A percentile compares a stretch with the other conserved stretches of the same genome.
These are phyloP conservation scores for Aphidoletes aphidimyza DNA, from an alignment of 2,888 invertebrate species.

Conservation along the genomic window DNA sequence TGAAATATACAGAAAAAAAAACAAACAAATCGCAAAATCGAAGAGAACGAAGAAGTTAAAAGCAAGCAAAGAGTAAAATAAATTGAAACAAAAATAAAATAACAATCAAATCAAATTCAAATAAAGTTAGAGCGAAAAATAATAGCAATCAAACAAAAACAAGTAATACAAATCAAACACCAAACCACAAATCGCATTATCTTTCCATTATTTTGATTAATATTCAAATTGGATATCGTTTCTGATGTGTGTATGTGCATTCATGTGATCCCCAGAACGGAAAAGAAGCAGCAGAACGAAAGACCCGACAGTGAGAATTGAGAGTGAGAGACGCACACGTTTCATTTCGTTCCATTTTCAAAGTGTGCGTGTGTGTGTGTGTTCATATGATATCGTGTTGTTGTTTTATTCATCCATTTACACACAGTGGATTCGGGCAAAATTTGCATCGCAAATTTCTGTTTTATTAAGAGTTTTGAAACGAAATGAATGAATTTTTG, in stretches of 20 bases:
- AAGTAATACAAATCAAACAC: background rate
- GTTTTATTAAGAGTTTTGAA: background rate
- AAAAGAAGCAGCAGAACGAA: too few species aligned
- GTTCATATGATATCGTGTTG: background rate
- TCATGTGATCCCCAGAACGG: slow-evolving; percentile 36
- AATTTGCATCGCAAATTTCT: background rate
- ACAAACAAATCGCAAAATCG: slow-evolving; percentile 2
- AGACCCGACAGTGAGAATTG: too few species aligned
- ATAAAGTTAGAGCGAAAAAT: background rate
- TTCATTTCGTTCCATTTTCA: background rate
- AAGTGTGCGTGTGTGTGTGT: too few species aligned
- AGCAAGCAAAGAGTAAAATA: background rate
- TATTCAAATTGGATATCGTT: slow-evolving; percentile 44
- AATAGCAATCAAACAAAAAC: background rate
- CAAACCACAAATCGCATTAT: slow-evolving; percentile 48
- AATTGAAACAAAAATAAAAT: background rate
- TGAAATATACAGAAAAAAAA: background rate
- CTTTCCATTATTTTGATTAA: slow-evolving; percentile 36
- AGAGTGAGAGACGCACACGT: too few species aligned
- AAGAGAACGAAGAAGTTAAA: background rate
- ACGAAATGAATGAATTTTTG: too few species aligned
- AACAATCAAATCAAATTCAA: background rate
- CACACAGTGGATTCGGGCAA: background rate
- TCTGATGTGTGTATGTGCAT: background rate
- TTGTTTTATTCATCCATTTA: background rate